phyloP scores from a whole-genome alignment of 2,888 invertebrate genomes.

The Orthosia gothica region DNA sequence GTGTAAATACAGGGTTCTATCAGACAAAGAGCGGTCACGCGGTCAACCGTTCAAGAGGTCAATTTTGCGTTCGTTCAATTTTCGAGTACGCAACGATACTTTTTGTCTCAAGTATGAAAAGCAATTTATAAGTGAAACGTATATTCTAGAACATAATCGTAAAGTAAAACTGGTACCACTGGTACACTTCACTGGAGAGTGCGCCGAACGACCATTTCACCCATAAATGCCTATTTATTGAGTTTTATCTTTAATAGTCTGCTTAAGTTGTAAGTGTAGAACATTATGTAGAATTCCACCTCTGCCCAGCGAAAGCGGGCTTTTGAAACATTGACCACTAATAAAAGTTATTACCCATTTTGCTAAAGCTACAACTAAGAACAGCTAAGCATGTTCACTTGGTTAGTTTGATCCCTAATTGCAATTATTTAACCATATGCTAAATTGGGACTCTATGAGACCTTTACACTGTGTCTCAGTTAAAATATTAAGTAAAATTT shows the following conservation, averaged over 20 bases:
- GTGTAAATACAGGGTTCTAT: not conserved
- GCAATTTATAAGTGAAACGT: conserved; percentile 23
- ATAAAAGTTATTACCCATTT: not conserved
- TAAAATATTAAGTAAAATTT: no score
- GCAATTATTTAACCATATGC: not conserved
- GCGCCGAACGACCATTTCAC: conserved; percentile 31
- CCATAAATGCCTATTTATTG: conserved; percentile 43
- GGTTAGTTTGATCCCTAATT: not conserved
- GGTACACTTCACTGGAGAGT: conserved; percentile 9
- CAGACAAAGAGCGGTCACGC: no score
- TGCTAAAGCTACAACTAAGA: not conserved
- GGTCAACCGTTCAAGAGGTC: no score
- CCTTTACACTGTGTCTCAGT: not conserved
- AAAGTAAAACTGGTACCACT: conserved; percentile 18
- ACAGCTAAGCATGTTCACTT: no score
- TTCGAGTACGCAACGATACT: not conserved
- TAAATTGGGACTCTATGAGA: no score
- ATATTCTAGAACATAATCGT: conserved; percentile 26
- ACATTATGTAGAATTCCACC: conserved; percentile 13
- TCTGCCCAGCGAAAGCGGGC: conserved; percentile 1
- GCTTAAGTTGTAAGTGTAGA: not conserved
- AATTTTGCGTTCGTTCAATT: no score
- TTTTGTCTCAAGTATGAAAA: conserved; percentile 12
- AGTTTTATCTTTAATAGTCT: conserved; percentile 16
- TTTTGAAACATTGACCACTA: not conserved